Conservation (phyloP, 2,888 invertebrate genomes). For the Thumatha senex region DNA sequence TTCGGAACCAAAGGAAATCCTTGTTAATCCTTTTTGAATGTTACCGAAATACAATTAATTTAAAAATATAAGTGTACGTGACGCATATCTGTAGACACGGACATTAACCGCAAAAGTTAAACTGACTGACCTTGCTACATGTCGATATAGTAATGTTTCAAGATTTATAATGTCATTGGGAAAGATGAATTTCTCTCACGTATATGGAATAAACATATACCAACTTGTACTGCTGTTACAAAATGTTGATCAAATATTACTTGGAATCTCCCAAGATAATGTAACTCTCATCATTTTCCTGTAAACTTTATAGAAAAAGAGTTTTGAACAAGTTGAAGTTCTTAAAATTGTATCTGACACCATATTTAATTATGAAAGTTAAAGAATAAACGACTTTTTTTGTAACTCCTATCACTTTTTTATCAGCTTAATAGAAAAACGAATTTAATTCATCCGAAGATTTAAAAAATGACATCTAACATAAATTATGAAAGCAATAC, state of each 20-base stretch:
- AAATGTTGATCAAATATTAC: not conserved
- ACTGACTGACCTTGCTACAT: constrained; percentile 23
- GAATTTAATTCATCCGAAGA: too few species aligned
- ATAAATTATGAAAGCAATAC: too few species aligned
- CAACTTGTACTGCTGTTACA: not conserved
- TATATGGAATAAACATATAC: constrained; percentile 4
- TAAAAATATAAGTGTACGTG: constrained; percentile 12
- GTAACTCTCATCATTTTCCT: too few species aligned
- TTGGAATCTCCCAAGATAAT: not conserved
- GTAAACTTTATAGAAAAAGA: too few species aligned
- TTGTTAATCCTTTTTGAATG: constrained; percentile 3
- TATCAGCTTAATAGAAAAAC: too few species aligned
- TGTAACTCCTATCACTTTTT: too few species aligned
- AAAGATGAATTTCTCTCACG: constrained; percentile 17
- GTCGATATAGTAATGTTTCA: constrained; percentile 10
- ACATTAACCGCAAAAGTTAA: constrained; percentile 8
- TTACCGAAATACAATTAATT: constrained; percentile 4
- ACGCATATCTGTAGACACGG: constrained; percentile 6
- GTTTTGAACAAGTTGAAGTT: too few species aligned
- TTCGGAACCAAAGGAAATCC: constrained; percentile 15
- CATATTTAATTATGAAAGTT: too few species aligned
- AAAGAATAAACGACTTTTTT: too few species aligned
- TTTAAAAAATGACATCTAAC: too few species aligned
- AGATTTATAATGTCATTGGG: constrained; percentile 17
- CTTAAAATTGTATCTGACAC: too few species aligned